Evolutionary conservation across 1,140 invertebrate genomes (phyloP).

Genomic region (Lasioglossum baleicum): DNA sequence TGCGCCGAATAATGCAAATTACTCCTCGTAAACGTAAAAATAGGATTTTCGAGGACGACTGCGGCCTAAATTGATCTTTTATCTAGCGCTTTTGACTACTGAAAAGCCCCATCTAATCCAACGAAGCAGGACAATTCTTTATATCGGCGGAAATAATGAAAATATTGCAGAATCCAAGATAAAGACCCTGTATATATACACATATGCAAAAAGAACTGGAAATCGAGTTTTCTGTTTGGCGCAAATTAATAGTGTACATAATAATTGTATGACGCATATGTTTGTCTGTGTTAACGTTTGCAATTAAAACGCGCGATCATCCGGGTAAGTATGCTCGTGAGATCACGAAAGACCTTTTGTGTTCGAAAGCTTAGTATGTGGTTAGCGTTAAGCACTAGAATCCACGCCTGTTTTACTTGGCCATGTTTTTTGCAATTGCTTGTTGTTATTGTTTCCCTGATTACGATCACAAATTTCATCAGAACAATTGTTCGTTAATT

Average conservation of each 20-base stretch:
- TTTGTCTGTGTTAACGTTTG: constrained; percentile 30
- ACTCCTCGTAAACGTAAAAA: too few relatives aligned
- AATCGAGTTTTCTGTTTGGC: constrained; percentile 17
- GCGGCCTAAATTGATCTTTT: too few relatives aligned
- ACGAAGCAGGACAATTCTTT: too few relatives aligned
- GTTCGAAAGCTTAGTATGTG: constrained; percentile 19
- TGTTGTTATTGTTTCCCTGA: constrained; percentile 11
- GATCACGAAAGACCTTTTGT: constrained; percentile 9
- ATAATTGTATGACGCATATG: constrained; percentile 16
- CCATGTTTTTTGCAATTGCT: constrained; percentile 6
- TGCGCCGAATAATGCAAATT: too few relatives aligned
- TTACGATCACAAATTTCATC: not conserved
- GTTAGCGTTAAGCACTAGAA: constrained; percentile 25
- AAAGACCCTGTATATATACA: not conserved
- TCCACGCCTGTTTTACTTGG: constrained; percentile 21
- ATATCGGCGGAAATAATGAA: too few relatives aligned
- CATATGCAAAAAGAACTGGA: not conserved
- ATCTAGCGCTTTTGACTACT: too few relatives aligned
- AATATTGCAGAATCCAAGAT: too few relatives aligned
- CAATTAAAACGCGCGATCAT: constrained; percentile 28
- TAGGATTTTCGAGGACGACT: too few relatives aligned
- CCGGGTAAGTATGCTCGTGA: constrained; percentile 41
- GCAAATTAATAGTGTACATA: constrained; percentile 14
- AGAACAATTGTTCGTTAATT: constrained; percentile 16
- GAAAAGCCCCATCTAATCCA: too few relatives aligned